Conservation (phyloP, 2,113 vertebrate genomes). For the Salvator merianae region DNA sequence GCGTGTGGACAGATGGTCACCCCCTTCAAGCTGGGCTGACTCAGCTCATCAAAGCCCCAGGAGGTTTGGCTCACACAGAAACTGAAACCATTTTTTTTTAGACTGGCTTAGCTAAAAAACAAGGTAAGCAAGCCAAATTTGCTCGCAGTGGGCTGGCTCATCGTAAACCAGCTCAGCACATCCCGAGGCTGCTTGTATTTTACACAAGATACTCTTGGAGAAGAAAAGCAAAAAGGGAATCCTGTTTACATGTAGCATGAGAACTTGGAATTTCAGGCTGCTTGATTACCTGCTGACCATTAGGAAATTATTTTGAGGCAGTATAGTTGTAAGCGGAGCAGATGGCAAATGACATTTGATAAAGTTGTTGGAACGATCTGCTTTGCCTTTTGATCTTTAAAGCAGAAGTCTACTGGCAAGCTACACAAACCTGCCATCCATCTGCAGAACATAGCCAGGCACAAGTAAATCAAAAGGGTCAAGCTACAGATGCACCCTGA, state of each 20-base stretch:
- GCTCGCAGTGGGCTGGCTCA: too few species aligned
- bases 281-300: constrained; percentile 20
- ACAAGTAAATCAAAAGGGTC: neutral
- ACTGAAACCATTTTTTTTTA: too few species aligned
- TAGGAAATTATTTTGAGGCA: constrained; percentile 19
- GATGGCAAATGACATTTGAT: constrained; percentile 18
- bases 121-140: too few species aligned
- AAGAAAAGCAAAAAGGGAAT: neutral
- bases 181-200: neutral
- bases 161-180: neutral
- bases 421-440: neutral
- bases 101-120: too few species aligned
- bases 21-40: too few species aligned
- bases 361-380: constrained; percentile 3
- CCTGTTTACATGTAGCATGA: constrained; percentile 6
- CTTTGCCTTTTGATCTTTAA: constrained; percentile 19
- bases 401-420: neutral
- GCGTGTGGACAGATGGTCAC: too few species aligned
- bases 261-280: neutral
- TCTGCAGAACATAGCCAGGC: neutral
- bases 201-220: neutral
- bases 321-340: constrained; percentile 20
- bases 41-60: too few species aligned
- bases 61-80: too few species aligned
- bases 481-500: neutral